Conservation (phyloP, 2,113 vertebrate species). For the Eubucco bourcierii region DNA sequence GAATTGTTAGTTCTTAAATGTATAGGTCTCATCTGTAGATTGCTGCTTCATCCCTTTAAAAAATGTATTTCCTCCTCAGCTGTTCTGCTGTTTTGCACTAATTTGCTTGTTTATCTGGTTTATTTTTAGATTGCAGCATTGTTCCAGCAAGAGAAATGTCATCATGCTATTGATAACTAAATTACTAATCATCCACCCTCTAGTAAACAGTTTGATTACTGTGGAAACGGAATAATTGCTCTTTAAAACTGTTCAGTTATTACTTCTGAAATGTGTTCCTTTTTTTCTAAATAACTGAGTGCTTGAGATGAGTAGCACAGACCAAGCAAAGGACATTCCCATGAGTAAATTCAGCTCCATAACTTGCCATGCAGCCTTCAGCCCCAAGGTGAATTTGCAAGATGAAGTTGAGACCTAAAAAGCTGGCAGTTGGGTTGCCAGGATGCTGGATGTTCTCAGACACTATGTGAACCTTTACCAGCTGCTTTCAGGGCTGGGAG, state of each 20-base stretch:
- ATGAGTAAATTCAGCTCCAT: neutral
- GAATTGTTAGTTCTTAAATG: neutral
- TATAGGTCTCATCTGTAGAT: neutral
- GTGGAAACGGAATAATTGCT: neutral
- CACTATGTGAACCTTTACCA: neutral
- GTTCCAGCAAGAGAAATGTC: neutral
- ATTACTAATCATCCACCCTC: neutral
- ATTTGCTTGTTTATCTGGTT: neutral
- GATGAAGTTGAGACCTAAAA: neutral
- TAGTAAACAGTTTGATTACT: slow-evolving; percentile 5
- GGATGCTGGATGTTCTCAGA: neutral
- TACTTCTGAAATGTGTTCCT: neutral
- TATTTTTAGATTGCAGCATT: neutral
- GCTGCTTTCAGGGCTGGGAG: neutral
- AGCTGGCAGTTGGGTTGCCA: neutral
- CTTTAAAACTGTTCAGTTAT: neutral
- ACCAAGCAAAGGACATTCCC: neutral
- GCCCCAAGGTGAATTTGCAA: neutral
- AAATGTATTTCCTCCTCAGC: neutral
- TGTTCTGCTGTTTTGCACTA: neutral
- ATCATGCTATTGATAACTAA: neutral
- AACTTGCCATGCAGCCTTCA: neutral
- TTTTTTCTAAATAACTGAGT: neutral
- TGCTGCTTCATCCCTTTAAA: neutral
- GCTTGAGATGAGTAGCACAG: neutral